Evolutionary conservation across 1,140 invertebrate genomes (phyloP).

Genomic region (Cardiocondyla obscurior): DNA sequence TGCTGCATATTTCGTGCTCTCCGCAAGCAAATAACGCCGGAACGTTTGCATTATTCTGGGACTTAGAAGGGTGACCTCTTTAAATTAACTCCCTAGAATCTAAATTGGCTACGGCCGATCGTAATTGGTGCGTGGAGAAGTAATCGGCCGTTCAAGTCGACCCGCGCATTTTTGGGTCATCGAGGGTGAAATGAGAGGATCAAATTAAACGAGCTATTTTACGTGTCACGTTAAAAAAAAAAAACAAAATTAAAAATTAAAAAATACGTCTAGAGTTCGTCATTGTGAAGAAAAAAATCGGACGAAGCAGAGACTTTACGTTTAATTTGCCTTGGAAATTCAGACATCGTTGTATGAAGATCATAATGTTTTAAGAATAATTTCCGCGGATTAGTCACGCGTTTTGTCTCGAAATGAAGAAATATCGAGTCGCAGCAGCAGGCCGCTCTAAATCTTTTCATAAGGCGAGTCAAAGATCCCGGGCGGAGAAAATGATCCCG

Average conservation of each 20-base stretch:
- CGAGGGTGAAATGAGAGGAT: neutral
- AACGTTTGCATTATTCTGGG: constrained; percentile 63
- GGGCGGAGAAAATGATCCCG: neutral
- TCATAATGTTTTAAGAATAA: neutral
- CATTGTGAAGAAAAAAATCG: neutral
- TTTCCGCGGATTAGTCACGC: constrained; percentile 5
- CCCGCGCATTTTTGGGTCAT: constrained; percentile 14
- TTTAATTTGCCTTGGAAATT: neutral
- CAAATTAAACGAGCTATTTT: neutral
- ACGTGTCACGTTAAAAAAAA: neutral
- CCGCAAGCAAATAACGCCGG: constrained; percentile 48
- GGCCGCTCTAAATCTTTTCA: neutral
- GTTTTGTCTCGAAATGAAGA: constrained; percentile 11
- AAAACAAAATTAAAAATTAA: too few relatives aligned
- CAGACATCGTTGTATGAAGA: neutral
- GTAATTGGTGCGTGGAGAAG: constrained; percentile 22
- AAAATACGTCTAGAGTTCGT: neutral
- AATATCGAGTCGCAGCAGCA: neutral
- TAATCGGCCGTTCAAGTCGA: constrained; percentile 48
- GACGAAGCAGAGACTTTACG: too few relatives aligned
- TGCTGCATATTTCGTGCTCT: constrained; percentile 56
- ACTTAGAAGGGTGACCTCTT: constrained; percentile 53
- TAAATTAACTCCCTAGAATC: constrained; percentile 63
- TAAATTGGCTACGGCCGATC: constrained; percentile 38
- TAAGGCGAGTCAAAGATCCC: too few relatives aligned